Evolutionary conservation across 2,113 vertebrate genomes (phyloP).

Genomic region (Pagrus major): DNA sequence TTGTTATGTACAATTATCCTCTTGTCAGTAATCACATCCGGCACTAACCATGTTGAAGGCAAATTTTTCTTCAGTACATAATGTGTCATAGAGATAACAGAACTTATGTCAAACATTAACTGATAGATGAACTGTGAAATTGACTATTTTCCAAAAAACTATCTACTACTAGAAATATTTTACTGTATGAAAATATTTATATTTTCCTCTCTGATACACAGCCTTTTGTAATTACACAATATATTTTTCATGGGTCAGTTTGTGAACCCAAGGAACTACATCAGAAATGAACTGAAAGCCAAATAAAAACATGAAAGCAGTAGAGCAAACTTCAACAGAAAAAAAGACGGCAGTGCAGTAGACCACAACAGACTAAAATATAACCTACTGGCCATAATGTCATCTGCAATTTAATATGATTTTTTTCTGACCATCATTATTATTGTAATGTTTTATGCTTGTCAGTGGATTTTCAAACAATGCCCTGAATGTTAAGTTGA

Average conservation of each 20-base stretch:
- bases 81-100: constrained; percentile 26
- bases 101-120: constrained; percentile 7
- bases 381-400: background rate
- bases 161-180: background rate
- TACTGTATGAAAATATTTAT: background rate
- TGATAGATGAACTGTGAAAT: background rate
- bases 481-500: constrained; percentile 39
- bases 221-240: background rate
- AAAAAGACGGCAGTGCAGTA: background rate
- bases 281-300: background rate
- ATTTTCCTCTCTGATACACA: background rate
- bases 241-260: background rate
- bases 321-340: background rate
- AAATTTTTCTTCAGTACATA: background rate
- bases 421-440: constrained; percentile 1
- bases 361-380: background rate
- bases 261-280: background rate
- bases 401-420: constrained; percentile 8
- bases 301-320: constrained; percentile 17
- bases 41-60: background rate
- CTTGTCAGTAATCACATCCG: background rate
- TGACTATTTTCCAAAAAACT: background rate
- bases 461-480: background rate
- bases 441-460: background rate
- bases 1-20: background rate